Evolutionary conservation across 2,797 vertebrate genomes (phyloP), one percentile per base, ranked within the genome.

Genomic region (Tauraco hartlaubi): DNA sequence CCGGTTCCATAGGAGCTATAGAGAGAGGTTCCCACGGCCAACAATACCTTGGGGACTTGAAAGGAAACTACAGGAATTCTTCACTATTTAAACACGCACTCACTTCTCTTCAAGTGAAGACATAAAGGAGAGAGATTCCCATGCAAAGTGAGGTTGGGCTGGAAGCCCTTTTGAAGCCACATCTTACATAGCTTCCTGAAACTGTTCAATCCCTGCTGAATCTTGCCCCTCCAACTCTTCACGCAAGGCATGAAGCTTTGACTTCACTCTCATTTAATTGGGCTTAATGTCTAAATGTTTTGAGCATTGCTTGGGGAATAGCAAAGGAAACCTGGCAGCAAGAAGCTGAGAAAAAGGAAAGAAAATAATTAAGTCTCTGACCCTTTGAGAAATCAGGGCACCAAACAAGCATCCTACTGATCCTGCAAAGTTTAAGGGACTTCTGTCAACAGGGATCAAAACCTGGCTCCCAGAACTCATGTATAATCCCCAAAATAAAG

Each of bases 251-350:
- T 0, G 1, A 43, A 88, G 48, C 82, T 79, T 79, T 39, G 28
- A 85, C 66, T 55, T 90, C 55, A 73, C 35, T 87, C 64, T 69
- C 29, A 59, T 66, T 81, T 75, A 80, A 59, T 51, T 63, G 15
- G n/a, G 56, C 33, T 90, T 88, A 69, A 43, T 6, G 26, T 46
- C 37, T 73, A 78, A 73, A 79, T 37, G 23, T 71, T 94, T 73
- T 73, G 51, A 94, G 69, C 6, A 9, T 54, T 88, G 39, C 72
- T 80, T 54, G 37, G 89, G 72, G 44, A 90, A 80, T 31, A 90
- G 55, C 66, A 93, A 77, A 85, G 54, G 69, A 94, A 96, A 56
- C 49, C 75, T 95, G 69, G n/a, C 77, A 94, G 74, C 20, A 86
- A 90, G 37, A 77, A 92, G 62, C 1, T 54, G 37, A 78, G 73